A percentile compares a stretch with the other conserved stretches of the same genome.
These are phyloP conservation scores for Lomographa bimaculata DNA, from an alignment of 2,888 invertebrate genomes.

Conservation along the genomic window DNA sequence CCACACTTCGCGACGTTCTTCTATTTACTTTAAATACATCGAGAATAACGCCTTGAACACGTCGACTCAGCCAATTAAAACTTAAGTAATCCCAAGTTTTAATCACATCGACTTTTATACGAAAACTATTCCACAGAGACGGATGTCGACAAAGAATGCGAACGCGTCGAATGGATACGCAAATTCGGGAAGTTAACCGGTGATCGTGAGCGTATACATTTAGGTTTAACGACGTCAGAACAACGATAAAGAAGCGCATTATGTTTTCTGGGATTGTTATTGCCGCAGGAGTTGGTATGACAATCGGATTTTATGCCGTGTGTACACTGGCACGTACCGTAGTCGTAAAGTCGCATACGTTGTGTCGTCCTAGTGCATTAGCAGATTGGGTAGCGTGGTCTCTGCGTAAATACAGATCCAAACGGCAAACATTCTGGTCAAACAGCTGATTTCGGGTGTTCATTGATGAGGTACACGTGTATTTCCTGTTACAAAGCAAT, in stretches of 20 bases:
- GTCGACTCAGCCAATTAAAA: conserved; percentile 46
- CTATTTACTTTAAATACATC: conserved; percentile 18
- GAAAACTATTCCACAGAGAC: conserved; percentile 39
- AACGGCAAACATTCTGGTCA: conserved; percentile 26
- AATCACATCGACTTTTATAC: conserved; percentile 51
- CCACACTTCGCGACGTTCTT: conserved; percentile 3
- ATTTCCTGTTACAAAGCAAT: conserved; percentile 7
- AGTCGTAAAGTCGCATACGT: conserved; percentile 26
- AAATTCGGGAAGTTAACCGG: conserved; percentile 17
- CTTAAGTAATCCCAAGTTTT: conserved; percentile 53
- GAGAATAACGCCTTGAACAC: conserved; percentile 26
- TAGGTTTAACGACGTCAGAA: conserved; percentile 26
- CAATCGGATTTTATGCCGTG: conserved; percentile 22
- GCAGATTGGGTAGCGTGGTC: conserved; percentile 48
- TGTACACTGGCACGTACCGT: conserved; percentile 9
- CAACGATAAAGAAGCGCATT: conserved; percentile 22
- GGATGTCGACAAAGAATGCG: conserved; percentile 11
- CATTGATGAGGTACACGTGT: conserved; percentile 16
- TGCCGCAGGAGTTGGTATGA: conserved; percentile 17
- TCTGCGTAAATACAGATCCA: conserved; percentile 39
- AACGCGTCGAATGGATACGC: conserved; percentile 16
- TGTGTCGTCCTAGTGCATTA: conserved; percentile 37
- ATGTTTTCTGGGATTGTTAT: conserved; percentile 20
- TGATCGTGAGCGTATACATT: conserved; percentile 20
- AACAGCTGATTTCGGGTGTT: conserved; percentile 21